Evolutionary conservation across 2,888 invertebrate species (phyloP).

Genomic region (Camptogramma bilineatum): DNA sequence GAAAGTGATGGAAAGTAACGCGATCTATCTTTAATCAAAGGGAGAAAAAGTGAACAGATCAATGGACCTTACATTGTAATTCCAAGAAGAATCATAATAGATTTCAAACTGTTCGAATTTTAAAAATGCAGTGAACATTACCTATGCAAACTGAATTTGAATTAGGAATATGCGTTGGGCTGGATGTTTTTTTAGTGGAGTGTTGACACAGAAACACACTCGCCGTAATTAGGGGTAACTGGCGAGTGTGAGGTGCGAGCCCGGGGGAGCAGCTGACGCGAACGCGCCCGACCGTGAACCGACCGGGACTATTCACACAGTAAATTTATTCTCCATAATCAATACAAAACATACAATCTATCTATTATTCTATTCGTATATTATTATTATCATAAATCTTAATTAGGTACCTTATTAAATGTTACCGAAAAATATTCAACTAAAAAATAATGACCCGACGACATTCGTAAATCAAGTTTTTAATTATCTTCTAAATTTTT

Average conservation of each 20-base stretch:
- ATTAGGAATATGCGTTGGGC: constrained; percentile 31
- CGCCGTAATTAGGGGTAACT: constrained; percentile 68
- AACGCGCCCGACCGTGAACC: constrained; percentile 56
- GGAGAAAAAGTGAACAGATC: constrained; percentile 12
- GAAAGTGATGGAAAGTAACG: constrained; percentile 70
- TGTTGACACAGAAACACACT: constrained; percentile 75
- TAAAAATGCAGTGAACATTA: constrained; percentile 22
- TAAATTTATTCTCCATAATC: constrained; percentile 57
- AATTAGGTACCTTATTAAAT: constrained; percentile 44
- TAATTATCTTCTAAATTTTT: constrained; percentile 58
- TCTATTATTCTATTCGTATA: constrained; percentile 33
- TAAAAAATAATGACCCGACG: constrained; percentile 48
- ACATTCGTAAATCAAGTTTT: constrained; percentile 63
- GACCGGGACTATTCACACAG: constrained; percentile 57
- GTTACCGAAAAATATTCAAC: constrained; percentile 39
- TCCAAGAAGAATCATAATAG: constrained; percentile 25
- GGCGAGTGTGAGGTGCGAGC: constrained; percentile 52
- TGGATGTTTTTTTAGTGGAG: constrained; percentile 50
- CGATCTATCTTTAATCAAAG: constrained; percentile 53
- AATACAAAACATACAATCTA: constrained; percentile 42
- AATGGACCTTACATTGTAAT: constrained; percentile 7
- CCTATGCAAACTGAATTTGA: constrained; percentile 7
- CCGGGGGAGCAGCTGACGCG: constrained; percentile 66
- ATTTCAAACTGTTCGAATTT: constrained; percentile 7
- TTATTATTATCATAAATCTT: constrained; percentile 33